Percentiles rank a stretch among this genome's conserved stretches.
Evolutionary conservation across 2,888 invertebrate genomes (phyloP).

Genomic region (Drosophila limbata): DNA sequence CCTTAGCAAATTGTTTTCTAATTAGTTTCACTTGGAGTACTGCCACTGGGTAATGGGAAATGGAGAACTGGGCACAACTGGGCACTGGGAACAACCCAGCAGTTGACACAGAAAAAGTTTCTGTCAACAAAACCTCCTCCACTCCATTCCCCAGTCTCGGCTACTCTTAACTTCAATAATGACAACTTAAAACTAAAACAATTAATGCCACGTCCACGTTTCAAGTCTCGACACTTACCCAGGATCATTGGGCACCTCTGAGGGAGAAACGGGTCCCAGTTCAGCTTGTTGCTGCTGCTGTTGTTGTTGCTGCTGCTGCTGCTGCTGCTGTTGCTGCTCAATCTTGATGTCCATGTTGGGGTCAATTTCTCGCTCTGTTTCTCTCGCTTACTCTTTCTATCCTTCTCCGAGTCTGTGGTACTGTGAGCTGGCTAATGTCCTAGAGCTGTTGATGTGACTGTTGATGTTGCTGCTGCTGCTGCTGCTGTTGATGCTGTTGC

Average conservation of each 20-base stretch:
- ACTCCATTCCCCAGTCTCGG: not conserved
- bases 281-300: conserved; percentile 85
- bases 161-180: conserved; percentile 54
- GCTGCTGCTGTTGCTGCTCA: conserved; percentile 73
- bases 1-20: conserved; percentile 81
- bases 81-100: conserved; percentile 2
- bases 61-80: not conserved
- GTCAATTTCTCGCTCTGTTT: conserved; percentile 12
- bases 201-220: conserved; percentile 73
- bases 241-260: conserved; percentile 97
- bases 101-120: conserved; percentile 78
- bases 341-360: conserved; percentile 83
- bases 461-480: conserved; percentile 24
- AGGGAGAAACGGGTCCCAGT: conserved; percentile 92
- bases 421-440: conserved; percentile 37
- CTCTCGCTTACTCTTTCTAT: conserved; percentile 5
- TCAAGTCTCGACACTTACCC: conserved; percentile 88
- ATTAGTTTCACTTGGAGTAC: conserved; percentile 66
- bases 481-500: conserved; percentile 37
- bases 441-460: conserved; percentile 49
- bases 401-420: conserved; percentile 11
- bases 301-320: conserved; percentile 59
- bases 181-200: conserved; percentile 81
- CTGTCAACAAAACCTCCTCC: conserved; percentile 63
- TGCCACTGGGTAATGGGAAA: not conserved